Conservation (phyloP, 2,797 vertebrate genomes). For the Sebastes variabilis region DNA sequence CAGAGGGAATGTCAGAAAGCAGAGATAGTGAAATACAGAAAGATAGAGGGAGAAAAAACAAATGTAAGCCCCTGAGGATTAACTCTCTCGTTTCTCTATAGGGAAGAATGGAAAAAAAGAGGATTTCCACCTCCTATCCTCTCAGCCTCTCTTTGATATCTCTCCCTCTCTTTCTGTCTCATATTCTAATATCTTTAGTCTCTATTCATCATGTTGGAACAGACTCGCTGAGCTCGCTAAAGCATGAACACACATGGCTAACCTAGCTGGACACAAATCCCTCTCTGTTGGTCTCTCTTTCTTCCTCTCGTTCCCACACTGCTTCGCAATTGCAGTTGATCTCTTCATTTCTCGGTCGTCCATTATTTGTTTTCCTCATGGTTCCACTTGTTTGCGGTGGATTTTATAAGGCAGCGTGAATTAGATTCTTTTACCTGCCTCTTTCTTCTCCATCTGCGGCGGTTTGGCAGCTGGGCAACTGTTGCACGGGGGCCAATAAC, state of each 20-base stretch:
- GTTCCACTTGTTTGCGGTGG: not conserved
- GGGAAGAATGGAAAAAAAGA: conserved; percentile 64
- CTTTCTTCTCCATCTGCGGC: conserved; percentile 35
- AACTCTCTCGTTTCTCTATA: conserved; percentile 71
- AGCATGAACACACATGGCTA: conserved; percentile 58
- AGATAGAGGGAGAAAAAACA: conserved; percentile 47
- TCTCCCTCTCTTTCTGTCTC: conserved; percentile 54
- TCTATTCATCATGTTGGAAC: conserved; percentile 60
- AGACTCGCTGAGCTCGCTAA: conserved; percentile 52
- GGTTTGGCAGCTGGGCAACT: conserved; percentile 40
- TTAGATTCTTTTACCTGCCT: conserved; percentile 18
- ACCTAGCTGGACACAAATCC: conserved; percentile 62
- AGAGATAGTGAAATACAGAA: conserved; percentile 42
- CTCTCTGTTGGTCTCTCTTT: conserved; percentile 24
- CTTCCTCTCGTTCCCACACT: not conserved
- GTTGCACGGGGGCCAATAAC: conserved; percentile 48
- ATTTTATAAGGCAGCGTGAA: conserved; percentile 8
- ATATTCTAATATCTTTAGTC: conserved; percentile 71
- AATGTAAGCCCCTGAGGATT: conserved; percentile 74
- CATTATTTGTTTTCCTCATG: not conserved
- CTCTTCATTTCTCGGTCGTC: conserved; percentile 26
- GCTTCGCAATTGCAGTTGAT: conserved; percentile 18
- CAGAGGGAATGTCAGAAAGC: conserved; percentile 41
- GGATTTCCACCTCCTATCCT: conserved; percentile 71
- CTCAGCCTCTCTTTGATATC: conserved; percentile 65